These are phyloP conservation scores for Furcifer pardalis DNA, from an alignment of 2,797 vertebrate genomes.

Conservation along the genomic window DNA sequence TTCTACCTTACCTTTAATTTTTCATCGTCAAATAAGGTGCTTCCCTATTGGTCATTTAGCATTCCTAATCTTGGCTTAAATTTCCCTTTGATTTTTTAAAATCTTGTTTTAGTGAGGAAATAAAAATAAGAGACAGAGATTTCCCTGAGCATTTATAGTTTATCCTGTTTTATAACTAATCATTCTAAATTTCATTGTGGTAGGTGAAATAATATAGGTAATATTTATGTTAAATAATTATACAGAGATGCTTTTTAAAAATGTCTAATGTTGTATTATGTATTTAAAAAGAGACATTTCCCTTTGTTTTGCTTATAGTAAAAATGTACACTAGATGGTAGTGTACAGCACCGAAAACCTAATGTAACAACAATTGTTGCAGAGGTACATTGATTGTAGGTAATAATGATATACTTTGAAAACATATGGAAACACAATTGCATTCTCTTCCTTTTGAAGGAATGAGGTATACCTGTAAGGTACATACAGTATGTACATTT, in stretches of 20 bases:
- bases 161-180: neutral
- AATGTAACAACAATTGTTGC: slow-evolving; percentile 34
- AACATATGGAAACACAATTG: neutral
- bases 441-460: neutral
- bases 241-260: slow-evolving; percentile 16
- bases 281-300: slow-evolving; percentile 25
- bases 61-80: no score
- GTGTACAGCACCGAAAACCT: slow-evolving; percentile 59
- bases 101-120: slow-evolving; percentile 39
- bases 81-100: no score
- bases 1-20: no score
- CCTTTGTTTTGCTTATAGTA: neutral
- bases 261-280: neutral
- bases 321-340: slow-evolving; percentile 74
- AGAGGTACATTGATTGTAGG: neutral
- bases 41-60: no score
- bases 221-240: slow-evolving; percentile 12
- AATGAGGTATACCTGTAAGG: neutral
- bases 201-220: slow-evolving; percentile 15
- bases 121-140: slow-evolving; percentile 15
- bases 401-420: slow-evolving; percentile 18
- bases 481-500: accelerated
- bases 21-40: no score
- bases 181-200: slow-evolving; percentile 31
- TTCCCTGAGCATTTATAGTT: slow-evolving; percentile 1